Base-by-base conservation (phyloP, 37 sponge, comb jelly and placozoan species). In the Beroe forskalii region DNA sequence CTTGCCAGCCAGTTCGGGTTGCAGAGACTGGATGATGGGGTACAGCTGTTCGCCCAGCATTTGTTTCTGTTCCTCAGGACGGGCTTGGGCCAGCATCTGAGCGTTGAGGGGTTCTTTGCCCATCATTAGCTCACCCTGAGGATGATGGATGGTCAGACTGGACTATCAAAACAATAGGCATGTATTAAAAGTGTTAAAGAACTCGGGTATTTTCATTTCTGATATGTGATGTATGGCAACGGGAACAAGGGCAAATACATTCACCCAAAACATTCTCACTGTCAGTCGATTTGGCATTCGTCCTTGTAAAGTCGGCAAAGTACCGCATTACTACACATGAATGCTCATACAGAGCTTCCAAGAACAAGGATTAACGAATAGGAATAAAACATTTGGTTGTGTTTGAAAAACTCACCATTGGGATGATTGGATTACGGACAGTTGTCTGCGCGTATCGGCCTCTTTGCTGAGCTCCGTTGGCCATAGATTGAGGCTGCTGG, bases 41-140 rank as follows among this genome's bases (percentile, higher is more conserved):
- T 94, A 98, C 36, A 98, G 91, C 41, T 93, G 89, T 92, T 98
- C 99, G 20, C 99, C 96, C 37, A 98, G 93, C 90, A 98, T 80
- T 90, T 98, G 99, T 62, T 98, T 98, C 95, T 96, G 96, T 39
- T 98, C 92, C 72, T 94, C 90, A 4, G 96, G 94, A n/a, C 72
- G 90, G 44, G 94, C 91, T 14, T 67, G 64, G 32, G 94, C 38
- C 41, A 98, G 91, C 0, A 76, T 75, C 19, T 76, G 43, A 23
- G 40, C n/a, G 24, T 23, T 80, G 38, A 80, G 55, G 2, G 86
- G 86, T 30, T 80, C 86, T 30, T 80, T 32, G 86, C 35, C 35
- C 86, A 80, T 80, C 48, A 80, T 80, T 30, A 80, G 27, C 30
- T 80, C 86, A 20, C 38, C 19, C 86, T 80, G 86, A 24, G 48